A percentile compares a stretch with the other conserved stretches of the same genome.
Conservation (phyloP, 2,888 invertebrate species). For the Athalia rosae region DNA sequence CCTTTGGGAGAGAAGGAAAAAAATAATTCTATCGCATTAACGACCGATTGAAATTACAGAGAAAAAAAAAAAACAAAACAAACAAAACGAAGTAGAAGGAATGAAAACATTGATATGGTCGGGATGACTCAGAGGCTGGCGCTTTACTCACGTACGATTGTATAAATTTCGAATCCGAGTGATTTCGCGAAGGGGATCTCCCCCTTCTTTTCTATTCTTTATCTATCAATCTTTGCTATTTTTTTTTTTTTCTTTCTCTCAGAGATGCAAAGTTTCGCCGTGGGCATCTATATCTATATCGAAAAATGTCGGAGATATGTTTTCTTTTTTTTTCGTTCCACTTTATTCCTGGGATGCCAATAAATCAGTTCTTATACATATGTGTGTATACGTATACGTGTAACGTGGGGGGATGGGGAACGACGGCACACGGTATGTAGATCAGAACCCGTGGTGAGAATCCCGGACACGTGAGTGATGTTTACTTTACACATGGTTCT, state of each 20-base stretch:
- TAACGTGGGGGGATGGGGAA: not conserved
- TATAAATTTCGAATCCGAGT: constrained; percentile 13
- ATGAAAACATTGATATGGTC: not conserved
- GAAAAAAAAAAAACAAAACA: not conserved
- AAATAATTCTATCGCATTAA: no score
- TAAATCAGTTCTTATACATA: not conserved
- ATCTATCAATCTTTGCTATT: no score
- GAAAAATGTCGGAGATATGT: not conserved
- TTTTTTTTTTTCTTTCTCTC: no score
- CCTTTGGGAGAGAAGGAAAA: no score
- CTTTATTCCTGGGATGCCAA: not conserved
- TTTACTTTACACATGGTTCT: not conserved
- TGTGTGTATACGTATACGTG: not conserved
- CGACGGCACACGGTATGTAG: no score
- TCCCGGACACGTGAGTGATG: not conserved
- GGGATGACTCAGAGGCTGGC: constrained; percentile 29
- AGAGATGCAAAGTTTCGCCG: not conserved
- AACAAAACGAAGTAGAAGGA: not conserved
- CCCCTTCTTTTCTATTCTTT: no score
- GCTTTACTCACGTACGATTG: constrained; percentile 7
- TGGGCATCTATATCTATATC: not conserved
- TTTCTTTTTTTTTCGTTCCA: not conserved
- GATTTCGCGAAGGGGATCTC: not conserved
- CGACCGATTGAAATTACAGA: not conserved
- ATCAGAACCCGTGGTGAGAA: not conserved